Base-by-base conservation (phyloP, 1,140 invertebrate species). In the Penaeus japonicus region DNA sequence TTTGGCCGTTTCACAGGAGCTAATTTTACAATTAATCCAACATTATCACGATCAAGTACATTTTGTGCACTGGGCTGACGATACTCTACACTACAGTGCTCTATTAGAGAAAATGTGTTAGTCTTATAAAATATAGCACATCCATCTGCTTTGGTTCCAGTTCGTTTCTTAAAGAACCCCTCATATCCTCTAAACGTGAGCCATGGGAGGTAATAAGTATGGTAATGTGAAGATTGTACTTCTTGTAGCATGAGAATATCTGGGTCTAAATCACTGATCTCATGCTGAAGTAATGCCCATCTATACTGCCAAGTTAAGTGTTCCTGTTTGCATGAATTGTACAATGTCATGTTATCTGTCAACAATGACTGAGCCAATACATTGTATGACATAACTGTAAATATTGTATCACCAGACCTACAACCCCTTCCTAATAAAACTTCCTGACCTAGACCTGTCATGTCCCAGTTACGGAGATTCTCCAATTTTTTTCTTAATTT, bases 241-340 rank as follows among this genome's bases (percentile, higher is more conserved):
- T 98, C 97, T 94, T 97, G 97, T 18, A 97, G 93, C 92, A 96
- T 96, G 89, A 97, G 91, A 84, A 97, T 94, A 93, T 98, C 96
- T 59, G 97, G 95, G 89, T 95, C 92, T 18, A 95, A 92, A 18
- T 93, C 92, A 53, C 94, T 91, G 39, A 98, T 95, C 93, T 98
- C 96, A 70, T 95, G 92, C 65, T 95, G 93, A 4, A 99, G 91
- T 62, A 95, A 94, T 1, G 93, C 91, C 90, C 95, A 95, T 82
- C 98, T 93, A 59, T 94, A 92, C 17, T 95, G 93, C 97, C 97
- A 98, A 2, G 93, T 92, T 0, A 98, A 92, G 77, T 94, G 93
- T 39, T 92, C 89, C 35, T 92, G 91, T 62, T 95, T 92, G 90
- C 96, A 95, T 3, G 94, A 88, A 75, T 91, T 92, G 91, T 99